Conservation (phyloP, 2,113 vertebrate genomes). For the Helogale parvula region DNA sequence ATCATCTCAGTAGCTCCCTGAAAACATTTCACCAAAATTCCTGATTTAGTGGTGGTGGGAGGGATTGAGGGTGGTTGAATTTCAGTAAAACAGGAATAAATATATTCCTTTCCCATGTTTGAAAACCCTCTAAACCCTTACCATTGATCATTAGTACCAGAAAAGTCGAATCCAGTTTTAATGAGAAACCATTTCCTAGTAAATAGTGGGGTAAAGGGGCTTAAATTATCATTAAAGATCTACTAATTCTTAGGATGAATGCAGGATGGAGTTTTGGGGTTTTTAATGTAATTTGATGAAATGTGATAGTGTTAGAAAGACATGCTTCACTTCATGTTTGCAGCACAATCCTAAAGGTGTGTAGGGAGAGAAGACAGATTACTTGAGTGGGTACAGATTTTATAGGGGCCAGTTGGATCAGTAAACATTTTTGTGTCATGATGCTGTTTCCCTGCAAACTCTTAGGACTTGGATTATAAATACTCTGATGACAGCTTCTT, state of each 20-base stretch:
- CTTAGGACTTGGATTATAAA: not conserved
- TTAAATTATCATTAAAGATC: not conserved
- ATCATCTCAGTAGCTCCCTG: not conserved
- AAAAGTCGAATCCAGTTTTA: slow-evolving; percentile 42
- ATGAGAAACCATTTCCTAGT: slow-evolving; percentile 1
- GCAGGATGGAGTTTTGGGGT: not conserved
- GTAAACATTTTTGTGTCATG: not conserved
- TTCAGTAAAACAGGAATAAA: not conserved
- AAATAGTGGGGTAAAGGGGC: not conserved
- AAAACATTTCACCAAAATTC: not conserved
- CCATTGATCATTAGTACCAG: not conserved
- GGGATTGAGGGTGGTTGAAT: not conserved
- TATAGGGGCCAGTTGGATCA: not conserved
- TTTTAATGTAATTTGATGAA: not conserved
- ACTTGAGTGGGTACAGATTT: not conserved
- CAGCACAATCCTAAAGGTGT: not conserved
- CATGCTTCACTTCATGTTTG: not conserved
- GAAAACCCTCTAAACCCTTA: not conserved
- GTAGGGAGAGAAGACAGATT: not conserved
- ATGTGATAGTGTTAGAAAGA: not conserved
- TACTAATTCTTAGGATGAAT: not conserved
- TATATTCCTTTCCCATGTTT: not conserved
- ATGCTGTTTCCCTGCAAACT: not conserved
- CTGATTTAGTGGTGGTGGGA: not conserved
- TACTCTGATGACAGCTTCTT: not conserved